Conservation (phyloP, 2,797 vertebrate genomes). For the Yasuhikotakia modesta region DNA sequence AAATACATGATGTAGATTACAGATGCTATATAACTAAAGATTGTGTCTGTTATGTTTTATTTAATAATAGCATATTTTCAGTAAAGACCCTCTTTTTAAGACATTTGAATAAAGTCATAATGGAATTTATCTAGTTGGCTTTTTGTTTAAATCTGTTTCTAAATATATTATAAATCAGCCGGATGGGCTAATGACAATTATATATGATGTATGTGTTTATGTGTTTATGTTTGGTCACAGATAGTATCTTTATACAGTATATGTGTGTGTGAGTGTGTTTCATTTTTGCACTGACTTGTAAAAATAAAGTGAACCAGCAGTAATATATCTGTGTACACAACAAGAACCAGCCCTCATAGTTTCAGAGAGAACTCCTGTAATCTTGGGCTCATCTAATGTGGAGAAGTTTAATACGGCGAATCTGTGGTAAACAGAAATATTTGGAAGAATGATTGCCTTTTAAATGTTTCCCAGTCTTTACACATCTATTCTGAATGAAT, state of each 20-base stretch:
- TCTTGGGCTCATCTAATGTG: constrained; percentile 11
- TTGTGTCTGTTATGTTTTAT: not conserved
- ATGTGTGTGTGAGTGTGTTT: not conserved
- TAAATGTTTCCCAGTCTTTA: not conserved
- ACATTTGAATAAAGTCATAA: not conserved
- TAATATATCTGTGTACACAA: not conserved
- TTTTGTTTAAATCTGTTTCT: not conserved
- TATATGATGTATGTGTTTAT: not conserved
- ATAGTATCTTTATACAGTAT: not conserved
- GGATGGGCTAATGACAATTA: not conserved
- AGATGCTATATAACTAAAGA: constrained; percentile 9
- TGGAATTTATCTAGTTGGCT: not conserved
- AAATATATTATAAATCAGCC: not conserved
- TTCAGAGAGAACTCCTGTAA: not conserved
- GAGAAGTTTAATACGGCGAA: constrained; percentile 5
- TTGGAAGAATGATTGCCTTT: constrained; percentile 43
- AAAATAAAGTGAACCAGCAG: constrained; percentile 12
- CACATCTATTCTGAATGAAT: constrained; percentile 75
- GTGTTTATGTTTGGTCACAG: constrained; percentile 7
- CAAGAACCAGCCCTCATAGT: not conserved
- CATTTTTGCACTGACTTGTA: not conserved
- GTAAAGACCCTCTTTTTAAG: not conserved
- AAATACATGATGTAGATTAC: constrained; percentile 31
- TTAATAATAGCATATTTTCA: not conserved
- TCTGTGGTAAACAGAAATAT: not conserved